A percentile compares a stretch with the other conserved stretches of the same genome.
phyloP scores from a whole-genome alignment of 2,797 vertebrate species.

The Arrhamphus sclerolepis region DNA sequence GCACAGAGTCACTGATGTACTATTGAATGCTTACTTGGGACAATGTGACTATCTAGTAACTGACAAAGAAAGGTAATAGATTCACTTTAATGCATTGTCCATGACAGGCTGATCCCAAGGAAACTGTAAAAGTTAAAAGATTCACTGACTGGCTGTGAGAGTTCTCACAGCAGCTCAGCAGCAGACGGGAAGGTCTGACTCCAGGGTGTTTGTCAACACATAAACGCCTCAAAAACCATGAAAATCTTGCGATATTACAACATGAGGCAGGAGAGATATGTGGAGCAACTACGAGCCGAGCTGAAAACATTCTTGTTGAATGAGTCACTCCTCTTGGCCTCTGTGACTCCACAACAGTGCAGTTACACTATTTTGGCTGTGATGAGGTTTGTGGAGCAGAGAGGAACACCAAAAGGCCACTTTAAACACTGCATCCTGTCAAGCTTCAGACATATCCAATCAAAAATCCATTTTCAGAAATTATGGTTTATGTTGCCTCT shows the following conservation, averaged over 20 bases:
- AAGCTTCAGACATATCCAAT: neutral
- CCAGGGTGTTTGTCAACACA: constrained; percentile 25
- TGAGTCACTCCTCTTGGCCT: constrained; percentile 60
- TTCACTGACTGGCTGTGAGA: constrained; percentile 3
- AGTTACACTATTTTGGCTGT: constrained; percentile 20
- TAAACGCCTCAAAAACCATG: constrained; percentile 27
- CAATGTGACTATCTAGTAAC: constrained; percentile 34
- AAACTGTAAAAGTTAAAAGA: constrained; percentile 32
- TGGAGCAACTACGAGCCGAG: constrained; percentile 33
- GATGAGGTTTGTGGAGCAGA: constrained; percentile 2
- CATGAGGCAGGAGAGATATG: constrained; percentile 30
- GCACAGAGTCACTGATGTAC: constrained; percentile 25
- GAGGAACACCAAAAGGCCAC: neutral
- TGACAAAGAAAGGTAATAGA: constrained; percentile 29
- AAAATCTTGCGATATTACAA: constrained; percentile 38
- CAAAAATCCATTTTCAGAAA: neutral
- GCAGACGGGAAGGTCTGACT: constrained; percentile 23
- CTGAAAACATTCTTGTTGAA: constrained; percentile 60
- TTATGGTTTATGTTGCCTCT: too few species aligned
- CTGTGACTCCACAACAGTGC: constrained; percentile 29
- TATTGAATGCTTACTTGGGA: constrained; percentile 35
- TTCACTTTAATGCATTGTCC: constrained; percentile 26
- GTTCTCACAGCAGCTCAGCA: constrained; percentile 13
- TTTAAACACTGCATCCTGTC: neutral
- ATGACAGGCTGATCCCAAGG: constrained; percentile 22